A percentile compares a stretch with the other conserved stretches of the same genome.
Conservation (phyloP, 2,888 invertebrate species). For the Nomada hirtipes region DNA sequence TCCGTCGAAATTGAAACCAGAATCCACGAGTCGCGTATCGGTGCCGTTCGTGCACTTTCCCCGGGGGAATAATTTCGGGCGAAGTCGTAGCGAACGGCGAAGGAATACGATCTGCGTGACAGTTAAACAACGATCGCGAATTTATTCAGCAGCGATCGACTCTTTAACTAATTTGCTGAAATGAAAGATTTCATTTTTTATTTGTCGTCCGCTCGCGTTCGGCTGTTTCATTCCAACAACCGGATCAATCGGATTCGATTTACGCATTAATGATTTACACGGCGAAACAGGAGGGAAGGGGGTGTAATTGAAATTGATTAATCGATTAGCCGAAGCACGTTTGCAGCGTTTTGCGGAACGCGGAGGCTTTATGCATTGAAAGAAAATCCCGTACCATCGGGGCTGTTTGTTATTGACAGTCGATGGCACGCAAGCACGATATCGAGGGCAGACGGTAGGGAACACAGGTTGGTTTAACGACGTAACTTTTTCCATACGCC, state of each 20-base stretch:
- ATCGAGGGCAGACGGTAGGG: conserved; percentile 38
- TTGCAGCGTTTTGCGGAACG: conserved; percentile 23
- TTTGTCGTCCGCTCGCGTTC: neutral
- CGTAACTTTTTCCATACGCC: conserved; percentile 56
- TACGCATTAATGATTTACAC: conserved; percentile 19
- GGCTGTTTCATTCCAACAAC: conserved; percentile 29
- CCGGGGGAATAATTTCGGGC: neutral
- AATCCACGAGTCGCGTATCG: too few species aligned
- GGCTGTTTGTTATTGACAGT: conserved; percentile 57
- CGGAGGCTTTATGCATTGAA: conserved; percentile 23
- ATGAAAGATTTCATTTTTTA: too few species aligned
- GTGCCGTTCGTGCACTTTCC: neutral
- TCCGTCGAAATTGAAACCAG: conserved; percentile 22
- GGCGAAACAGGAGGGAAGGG: neutral
- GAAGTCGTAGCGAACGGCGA: too few species aligned
- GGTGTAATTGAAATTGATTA: conserved; percentile 42
- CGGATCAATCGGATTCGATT: conserved; percentile 28
- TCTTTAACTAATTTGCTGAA: neutral
- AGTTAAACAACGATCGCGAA: conserved; percentile 8
- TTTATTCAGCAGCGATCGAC: neutral
- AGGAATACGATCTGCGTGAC: neutral
- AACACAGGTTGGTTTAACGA: conserved; percentile 43
- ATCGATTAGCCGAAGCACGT: conserved; percentile 44
- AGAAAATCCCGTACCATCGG: conserved; percentile 39
- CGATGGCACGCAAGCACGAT: conserved; percentile 52